Base-by-base conservation (phyloP, 2,113 vertebrate species). In the Petroica traversi region DNA sequence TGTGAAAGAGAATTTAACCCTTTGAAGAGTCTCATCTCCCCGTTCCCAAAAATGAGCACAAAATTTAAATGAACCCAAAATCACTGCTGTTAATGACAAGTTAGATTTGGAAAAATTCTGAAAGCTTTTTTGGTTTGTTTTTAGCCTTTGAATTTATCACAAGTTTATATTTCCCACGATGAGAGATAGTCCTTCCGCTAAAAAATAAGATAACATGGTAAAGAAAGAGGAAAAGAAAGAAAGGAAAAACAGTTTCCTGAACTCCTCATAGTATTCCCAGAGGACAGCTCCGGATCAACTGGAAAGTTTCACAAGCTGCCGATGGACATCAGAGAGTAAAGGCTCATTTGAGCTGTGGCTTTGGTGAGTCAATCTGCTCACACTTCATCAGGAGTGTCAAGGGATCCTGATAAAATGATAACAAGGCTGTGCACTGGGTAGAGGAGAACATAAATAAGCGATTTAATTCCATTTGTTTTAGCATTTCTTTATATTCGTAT, bases 351-450 rank as follows among this genome's bases (percentile, higher is more conserved):
- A 78, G 51, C 80, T 55, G 51, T 76, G 68, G 67, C 55, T 94
- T 86, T 83, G 58, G 78, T 68, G 77, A 91, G 55, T 78, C 57
- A 40, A 59, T 97, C 95, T 89, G 51, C 85, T 96, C 92, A 93
- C 87, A 93, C 89, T 82, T 95, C 92, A 96, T 94, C 61, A 95
- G 72, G 57, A 90, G 23, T 85, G 79, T 83, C 92, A 74, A 40
- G 84, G 81, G 88, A 96, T 85, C 69, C 75, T 93, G 96, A 91
- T 58, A 97, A 94, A 97, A 97, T 95, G 76, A 86, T 94, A 97
- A 94, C 5, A 15, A 84, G 58, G n/a, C 36, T 92, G 58, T 88
- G 72, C 51, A 43, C 49, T 77, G 68, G 48, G 36, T 82, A 89
- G 81, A 93, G 40, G 19, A 88, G 88, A 78, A 94, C 89, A 93